A percentile compares a stretch with the other conserved stretches of the same genome.
Evolutionary conservation across 2,113 vertebrate genomes (phyloP).

Genomic region (Piprites chloris): DNA sequence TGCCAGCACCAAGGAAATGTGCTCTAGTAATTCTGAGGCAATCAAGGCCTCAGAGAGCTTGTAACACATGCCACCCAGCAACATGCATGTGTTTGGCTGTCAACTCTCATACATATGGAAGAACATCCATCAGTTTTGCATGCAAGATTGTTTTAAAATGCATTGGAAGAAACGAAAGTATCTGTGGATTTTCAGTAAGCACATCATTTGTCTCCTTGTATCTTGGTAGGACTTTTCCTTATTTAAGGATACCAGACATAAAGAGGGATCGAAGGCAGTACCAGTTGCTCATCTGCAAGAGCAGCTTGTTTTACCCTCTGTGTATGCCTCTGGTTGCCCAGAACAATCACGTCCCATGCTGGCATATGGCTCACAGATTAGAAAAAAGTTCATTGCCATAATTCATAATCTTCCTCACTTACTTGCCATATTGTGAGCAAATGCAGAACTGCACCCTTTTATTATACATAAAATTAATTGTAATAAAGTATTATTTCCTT

Average conservation of each 20-base stretch:
- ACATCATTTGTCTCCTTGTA: neutral
- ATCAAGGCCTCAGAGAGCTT: neutral
- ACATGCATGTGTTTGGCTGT: neutral
- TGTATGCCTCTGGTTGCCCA: neutral
- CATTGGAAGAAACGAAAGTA: neutral
- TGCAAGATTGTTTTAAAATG: neutral
- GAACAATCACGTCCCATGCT: neutral
- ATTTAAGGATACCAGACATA: neutral
- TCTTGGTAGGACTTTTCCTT: neutral
- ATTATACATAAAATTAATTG: neutral
- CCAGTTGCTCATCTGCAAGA: neutral
- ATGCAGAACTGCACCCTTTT: neutral
- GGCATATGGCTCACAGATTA: slow-evolving; percentile 21
- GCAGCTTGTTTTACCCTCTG: neutral
- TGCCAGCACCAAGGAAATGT: neutral
- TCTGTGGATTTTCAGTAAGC: neutral
- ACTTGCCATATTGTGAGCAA: neutral
- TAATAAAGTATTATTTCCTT: neutral
- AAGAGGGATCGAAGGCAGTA: neutral
- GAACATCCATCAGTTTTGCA: neutral
- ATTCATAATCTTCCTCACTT: neutral
- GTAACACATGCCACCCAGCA: neutral
- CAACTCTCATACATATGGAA: neutral
- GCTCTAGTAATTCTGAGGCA: neutral
- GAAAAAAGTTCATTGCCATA: neutral